Evolutionary conservation across 35 echinoderm and acorn worm species (phyloP).

Genomic region (Apostichopus parvimensis): DNA sequence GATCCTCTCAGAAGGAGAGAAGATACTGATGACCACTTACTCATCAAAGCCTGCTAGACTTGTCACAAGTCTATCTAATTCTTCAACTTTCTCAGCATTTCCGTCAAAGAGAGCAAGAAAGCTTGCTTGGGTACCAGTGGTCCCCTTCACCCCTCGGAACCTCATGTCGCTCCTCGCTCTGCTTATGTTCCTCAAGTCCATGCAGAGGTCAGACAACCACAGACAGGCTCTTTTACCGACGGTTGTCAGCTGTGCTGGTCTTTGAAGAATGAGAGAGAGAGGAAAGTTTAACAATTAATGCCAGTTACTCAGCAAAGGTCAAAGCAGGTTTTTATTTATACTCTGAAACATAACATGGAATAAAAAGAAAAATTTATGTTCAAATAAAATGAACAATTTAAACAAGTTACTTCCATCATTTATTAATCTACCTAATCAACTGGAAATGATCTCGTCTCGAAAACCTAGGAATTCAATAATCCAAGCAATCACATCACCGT

Average conservation of each 20-base stretch:
- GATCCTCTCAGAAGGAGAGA: neutral
- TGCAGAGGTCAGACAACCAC: constrained; percentile 91
- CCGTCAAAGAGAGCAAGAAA: constrained; percentile 94
- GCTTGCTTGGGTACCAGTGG: constrained; percentile 97
- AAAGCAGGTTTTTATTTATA: too few relatives aligned
- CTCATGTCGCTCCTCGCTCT: constrained; percentile 81
- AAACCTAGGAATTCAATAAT: neutral
- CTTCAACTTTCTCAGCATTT: constrained; percentile 88
- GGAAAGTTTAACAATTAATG: too few relatives aligned
- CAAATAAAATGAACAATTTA: too few relatives aligned
- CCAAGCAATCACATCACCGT: too few relatives aligned
- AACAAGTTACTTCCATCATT: too few relatives aligned
- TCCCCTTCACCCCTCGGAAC: constrained; percentile 98
- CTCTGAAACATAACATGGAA: too few relatives aligned
- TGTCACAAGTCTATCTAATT: constrained; percentile 85
- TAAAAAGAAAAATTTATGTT: too few relatives aligned
- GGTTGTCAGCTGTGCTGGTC: constrained; percentile 95
- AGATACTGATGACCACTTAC: constrained; percentile 45
- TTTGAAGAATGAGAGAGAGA: constrained; percentile 34
- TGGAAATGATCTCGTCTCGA: too few relatives aligned
- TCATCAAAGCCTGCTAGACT: constrained; percentile 86
- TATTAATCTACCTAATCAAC: too few relatives aligned
- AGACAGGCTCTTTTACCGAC: constrained; percentile 92
- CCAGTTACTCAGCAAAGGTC: neutral
- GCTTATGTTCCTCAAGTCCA: constrained; percentile 90